Percentiles rank a stretch among this genome's conserved stretches.
phyloP scores from a whole-genome alignment of 2,113 vertebrate species.

The Terrapene triunguis region DNA sequence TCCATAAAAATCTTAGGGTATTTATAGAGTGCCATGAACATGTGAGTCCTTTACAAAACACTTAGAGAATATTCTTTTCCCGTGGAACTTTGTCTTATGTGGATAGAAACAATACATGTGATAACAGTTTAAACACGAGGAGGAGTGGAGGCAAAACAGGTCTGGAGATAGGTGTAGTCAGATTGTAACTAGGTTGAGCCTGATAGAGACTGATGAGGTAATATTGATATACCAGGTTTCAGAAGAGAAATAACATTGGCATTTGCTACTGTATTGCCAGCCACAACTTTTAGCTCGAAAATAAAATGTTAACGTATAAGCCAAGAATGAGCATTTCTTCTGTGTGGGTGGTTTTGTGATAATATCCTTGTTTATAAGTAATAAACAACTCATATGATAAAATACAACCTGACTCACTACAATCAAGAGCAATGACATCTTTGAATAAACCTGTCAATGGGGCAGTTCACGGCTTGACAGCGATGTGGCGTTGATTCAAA shows the following conservation, averaged over 20 bases:
- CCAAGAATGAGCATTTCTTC: slow-evolving; percentile 1
- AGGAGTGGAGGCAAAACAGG: background rate
- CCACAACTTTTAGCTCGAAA: background rate
- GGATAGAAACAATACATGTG: background rate
- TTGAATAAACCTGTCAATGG: background rate
- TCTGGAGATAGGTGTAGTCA: background rate
- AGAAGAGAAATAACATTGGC: background rate
- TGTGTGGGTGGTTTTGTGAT: background rate
- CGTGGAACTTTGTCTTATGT: background rate
- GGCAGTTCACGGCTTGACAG: background rate
- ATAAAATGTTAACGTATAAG: background rate
- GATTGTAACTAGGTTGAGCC: background rate
- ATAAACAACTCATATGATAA: background rate
- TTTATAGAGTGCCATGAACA: background rate
- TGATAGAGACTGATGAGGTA: background rate
- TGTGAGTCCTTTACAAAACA: background rate
- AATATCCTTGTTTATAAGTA: background rate
- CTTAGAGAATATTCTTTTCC: background rate
- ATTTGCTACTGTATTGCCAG: background rate
- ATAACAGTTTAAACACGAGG: background rate
- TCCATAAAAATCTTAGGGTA: background rate
- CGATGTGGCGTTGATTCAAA: slow-evolving; percentile 10
- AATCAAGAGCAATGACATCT: background rate
- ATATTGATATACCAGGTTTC: background rate
- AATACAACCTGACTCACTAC: slow-evolving; percentile 2